Conservation (phyloP, 2,888 invertebrate species). For the Drosophila pegasa region DNA sequence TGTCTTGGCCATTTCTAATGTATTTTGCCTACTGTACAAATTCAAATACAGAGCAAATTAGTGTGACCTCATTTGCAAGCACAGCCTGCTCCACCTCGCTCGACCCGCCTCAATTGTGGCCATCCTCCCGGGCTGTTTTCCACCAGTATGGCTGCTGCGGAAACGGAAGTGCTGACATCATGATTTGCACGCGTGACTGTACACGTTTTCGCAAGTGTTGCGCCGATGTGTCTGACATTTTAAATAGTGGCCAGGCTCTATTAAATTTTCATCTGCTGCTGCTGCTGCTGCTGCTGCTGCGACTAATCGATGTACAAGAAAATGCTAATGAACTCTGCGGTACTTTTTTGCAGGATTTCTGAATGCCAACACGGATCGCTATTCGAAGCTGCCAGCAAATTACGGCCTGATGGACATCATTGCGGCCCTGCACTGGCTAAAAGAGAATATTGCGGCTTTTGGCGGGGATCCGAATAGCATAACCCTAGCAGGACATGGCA, state of each 20-base stretch:
- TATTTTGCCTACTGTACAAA: constrained; percentile 33
- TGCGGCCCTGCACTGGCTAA: constrained; percentile 97
- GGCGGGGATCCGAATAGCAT: constrained; percentile 97
- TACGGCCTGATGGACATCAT: constrained; percentile 99
- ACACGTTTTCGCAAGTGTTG: constrained; percentile 60
- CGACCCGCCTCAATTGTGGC: background rate
- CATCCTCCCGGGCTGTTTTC: constrained; percentile 6
- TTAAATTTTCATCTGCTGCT: constrained; percentile 58
- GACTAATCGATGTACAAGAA: constrained; percentile 58
- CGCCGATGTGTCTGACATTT: constrained; percentile 62
- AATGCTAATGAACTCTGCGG: constrained; percentile 42
- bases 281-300: constrained; percentile 35
- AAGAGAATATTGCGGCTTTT: constrained; percentile 97
- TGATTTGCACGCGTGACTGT: constrained; percentile 78
- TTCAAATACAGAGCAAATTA: constrained; percentile 61
- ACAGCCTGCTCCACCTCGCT: background rate
- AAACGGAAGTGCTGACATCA: constrained; percentile 78
- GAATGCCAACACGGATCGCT: constrained; percentile 94
- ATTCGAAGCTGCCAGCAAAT: constrained; percentile 94
- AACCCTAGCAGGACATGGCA: constrained; percentile 97
- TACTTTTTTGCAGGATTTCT: constrained; percentile 90
- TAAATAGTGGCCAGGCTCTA: constrained; percentile 55
- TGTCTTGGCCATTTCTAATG: background rate
- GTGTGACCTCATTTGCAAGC: constrained; percentile 63
- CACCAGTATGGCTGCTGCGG: constrained; percentile 46